A percentile compares a stretch with the other conserved stretches of the same genome.
Evolutionary conservation across 2,797 vertebrate species (phyloP).

Genomic region (Thaleichthys pacificus): DNA sequence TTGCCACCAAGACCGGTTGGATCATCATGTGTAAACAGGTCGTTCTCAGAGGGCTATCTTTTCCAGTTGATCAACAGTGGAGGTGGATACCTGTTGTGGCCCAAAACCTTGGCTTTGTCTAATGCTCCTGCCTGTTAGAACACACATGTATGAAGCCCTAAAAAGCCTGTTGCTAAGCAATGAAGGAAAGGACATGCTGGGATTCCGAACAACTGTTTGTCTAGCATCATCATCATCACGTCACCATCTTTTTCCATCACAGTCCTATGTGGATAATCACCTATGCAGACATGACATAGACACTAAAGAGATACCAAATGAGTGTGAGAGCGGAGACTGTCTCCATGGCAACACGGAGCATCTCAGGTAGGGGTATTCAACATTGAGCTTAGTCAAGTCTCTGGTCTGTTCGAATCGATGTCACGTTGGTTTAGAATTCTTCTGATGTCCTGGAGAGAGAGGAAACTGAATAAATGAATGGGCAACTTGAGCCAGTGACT

Average conservation of each 20-base stretch:
- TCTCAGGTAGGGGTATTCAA: slow-evolving; percentile 39
- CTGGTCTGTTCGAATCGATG: no score
- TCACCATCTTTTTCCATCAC: slow-evolving; percentile 30
- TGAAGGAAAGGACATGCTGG: slow-evolving; percentile 43
- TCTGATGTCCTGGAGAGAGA: background rate
- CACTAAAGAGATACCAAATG: slow-evolving; percentile 34
- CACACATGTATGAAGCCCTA: slow-evolving; percentile 39
- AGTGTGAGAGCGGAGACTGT: slow-evolving; percentile 32
- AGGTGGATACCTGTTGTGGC: slow-evolving; percentile 51
- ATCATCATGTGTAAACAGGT: slow-evolving; percentile 56
- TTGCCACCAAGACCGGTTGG: slow-evolving; percentile 43
- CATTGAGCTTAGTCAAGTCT: background rate
- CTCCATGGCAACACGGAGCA: slow-evolving; percentile 56
- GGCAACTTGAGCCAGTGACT: slow-evolving; percentile 34
- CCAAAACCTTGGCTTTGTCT: slow-evolving; percentile 43
- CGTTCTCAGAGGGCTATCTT: slow-evolving; percentile 40
- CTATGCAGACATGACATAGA: slow-evolving; percentile 13
- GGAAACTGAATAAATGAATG: slow-evolving; percentile 23
- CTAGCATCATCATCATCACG: slow-evolving; percentile 39
- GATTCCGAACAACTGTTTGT: slow-evolving; percentile 52
- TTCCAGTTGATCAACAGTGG: slow-evolving; percentile 20
- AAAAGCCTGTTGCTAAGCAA: slow-evolving; percentile 64
- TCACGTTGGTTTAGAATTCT: background rate
- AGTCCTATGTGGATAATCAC: slow-evolving; percentile 41
- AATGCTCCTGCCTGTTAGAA: slow-evolving; percentile 28